A percentile compares a stretch with the other conserved stretches of the same genome.
Conservation (phyloP, 2,113 vertebrate genomes). For the Beaufortia kweichowensis region DNA sequence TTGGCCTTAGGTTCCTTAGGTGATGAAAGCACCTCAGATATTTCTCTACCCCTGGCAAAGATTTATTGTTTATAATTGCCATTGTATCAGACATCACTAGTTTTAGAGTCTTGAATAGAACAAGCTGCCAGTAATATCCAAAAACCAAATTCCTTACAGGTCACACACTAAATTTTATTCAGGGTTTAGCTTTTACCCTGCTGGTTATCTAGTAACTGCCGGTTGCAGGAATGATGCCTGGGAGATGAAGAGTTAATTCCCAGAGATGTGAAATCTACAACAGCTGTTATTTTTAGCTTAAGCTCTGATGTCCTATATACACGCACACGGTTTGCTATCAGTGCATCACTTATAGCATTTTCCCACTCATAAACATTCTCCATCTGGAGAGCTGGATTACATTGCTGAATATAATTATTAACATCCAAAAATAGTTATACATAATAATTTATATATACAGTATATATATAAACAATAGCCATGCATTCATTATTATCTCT, state of each 20-base stretch:
- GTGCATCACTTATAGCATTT: conserved; percentile 29
- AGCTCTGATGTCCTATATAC: conserved; percentile 62
- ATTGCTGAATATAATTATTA: neutral
- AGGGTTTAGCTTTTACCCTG: too few relatives aligned
- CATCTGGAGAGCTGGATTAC: neutral
- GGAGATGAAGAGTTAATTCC: conserved; percentile 53
- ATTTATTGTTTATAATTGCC: neutral
- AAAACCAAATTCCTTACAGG: neutral
- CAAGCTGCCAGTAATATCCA: neutral
- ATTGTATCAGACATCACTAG: neutral
- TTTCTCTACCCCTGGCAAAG: neutral
- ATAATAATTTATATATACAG: neutral
- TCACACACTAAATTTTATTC: too few relatives aligned
- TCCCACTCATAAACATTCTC: conserved; percentile 30
- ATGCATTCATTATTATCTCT: neutral
- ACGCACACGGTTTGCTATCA: conserved; percentile 19
- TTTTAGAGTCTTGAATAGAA: neutral
- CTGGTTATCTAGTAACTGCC: conserved; percentile 9
- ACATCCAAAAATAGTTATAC: neutral
- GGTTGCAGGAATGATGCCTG: conserved; percentile 5
- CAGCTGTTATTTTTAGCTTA: conserved; percentile 60
- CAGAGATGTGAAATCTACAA: conserved; percentile 49
- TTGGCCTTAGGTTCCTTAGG: conserved; percentile 3
- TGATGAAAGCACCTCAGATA: neutral
- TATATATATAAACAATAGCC: neutral